Evolutionary conservation across 2,113 vertebrate genomes (phyloP).

Genomic region (Tursiops truncatus): DNA sequence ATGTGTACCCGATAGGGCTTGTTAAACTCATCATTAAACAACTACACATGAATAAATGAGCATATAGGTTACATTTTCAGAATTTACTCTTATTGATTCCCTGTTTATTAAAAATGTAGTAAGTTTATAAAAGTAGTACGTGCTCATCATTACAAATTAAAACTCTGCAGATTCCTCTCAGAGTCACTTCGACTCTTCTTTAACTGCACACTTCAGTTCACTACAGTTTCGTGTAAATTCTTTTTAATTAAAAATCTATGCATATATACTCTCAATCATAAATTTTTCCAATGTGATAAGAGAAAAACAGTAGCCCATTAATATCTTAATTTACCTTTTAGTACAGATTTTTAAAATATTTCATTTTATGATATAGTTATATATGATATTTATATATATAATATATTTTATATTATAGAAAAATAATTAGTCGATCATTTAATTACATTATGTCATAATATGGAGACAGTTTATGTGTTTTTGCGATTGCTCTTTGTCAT

Average conservation of each 20-base stretch:
- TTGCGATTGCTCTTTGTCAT: background rate
- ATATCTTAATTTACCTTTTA: background rate
- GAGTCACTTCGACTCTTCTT: background rate
- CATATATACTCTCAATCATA: background rate
- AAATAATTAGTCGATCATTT: background rate
- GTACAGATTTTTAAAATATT: background rate
- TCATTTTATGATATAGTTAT: background rate
- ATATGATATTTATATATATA: background rate
- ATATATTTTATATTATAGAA: too few relatives aligned
- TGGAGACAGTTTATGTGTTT: background rate
- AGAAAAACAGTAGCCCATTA: background rate
- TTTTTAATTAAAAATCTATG: background rate
- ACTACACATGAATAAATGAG: background rate
- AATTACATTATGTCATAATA: background rate
- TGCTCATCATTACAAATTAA: background rate
- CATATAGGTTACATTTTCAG: background rate
- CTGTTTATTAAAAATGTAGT: background rate
- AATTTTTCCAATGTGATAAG: background rate
- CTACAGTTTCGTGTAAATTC: background rate
- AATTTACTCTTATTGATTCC: background rate
- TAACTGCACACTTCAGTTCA: background rate
- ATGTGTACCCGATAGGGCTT: accelerated
- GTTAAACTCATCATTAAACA: accelerated
- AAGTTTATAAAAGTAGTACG: background rate
- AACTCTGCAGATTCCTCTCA: background rate